Percentiles rank a stretch among this genome's conserved stretches.
phyloP scores from a whole-genome alignment of 2,113 vertebrate species.

The Zeus faber region DNA sequence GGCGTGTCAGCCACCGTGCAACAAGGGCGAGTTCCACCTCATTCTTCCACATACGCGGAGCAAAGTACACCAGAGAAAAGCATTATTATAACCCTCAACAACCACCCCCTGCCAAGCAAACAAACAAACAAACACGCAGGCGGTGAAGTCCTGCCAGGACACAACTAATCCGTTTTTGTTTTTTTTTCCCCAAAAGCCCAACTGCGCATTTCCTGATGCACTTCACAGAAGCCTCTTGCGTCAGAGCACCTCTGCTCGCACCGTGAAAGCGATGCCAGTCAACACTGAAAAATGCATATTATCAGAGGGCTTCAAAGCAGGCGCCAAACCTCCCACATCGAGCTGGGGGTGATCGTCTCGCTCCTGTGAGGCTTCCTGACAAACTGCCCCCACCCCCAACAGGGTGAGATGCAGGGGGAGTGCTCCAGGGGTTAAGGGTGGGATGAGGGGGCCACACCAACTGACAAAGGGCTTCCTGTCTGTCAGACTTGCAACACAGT shows the following conservation, averaged over 20 bases:
- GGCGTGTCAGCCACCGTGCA: no score
- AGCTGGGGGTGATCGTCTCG: neutral
- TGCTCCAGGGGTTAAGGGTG: slow-evolving; percentile 10
- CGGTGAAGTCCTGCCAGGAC: no score
- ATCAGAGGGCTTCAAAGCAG: slow-evolving; percentile 42
- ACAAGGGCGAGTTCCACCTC: slow-evolving; percentile 47
- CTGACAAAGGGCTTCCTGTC: slow-evolving; percentile 51
- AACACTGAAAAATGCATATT: slow-evolving; percentile 51
- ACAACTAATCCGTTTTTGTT: no score
- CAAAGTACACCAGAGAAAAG: slow-evolving; percentile 47
- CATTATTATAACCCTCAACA: no score
- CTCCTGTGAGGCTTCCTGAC: slow-evolving; percentile 1
- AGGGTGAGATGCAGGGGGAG: neutral
- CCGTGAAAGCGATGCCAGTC: slow-evolving; percentile 46
- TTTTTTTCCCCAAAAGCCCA: neutral
- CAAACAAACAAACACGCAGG: no score
- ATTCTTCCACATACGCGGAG: slow-evolving; percentile 49
- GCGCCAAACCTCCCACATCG: slow-evolving; percentile 33
- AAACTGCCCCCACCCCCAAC: neutral
- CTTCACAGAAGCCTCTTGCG: slow-evolving; percentile 27
- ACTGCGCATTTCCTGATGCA: slow-evolving; percentile 9
- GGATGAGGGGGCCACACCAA: slow-evolving; percentile 14
- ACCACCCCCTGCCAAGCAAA: no score
- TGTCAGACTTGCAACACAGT: slow-evolving; percentile 11
- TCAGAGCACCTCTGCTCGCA: slow-evolving; percentile 34